These are phyloP conservation scores for Cotesia congregata DNA, from an alignment of 2,888 invertebrate genomes.

Conservation along the genomic window DNA sequence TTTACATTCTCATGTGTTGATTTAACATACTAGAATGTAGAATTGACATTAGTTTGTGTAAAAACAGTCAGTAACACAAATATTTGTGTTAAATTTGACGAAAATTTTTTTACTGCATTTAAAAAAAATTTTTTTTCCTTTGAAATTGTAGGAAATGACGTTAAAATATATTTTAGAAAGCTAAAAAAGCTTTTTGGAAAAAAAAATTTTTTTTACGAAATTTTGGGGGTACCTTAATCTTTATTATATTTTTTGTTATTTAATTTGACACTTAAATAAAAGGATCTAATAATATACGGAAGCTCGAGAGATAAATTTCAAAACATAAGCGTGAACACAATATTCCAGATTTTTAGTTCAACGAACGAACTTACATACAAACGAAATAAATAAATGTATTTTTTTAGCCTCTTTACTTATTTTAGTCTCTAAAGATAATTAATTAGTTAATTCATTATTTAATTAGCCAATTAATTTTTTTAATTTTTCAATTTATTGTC, in stretches of 20 bases:
- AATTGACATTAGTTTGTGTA: too few species aligned
- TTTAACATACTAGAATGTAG: too few species aligned
- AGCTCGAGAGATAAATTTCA: constrained; percentile 25
- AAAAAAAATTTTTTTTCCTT: too few species aligned
- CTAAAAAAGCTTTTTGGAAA: too few species aligned
- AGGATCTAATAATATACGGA: neutral
- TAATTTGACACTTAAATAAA: neutral
- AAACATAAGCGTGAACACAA: constrained; percentile 37
- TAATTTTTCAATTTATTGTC: neutral
- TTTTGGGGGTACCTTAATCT: too few species aligned
- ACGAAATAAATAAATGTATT: neutral
- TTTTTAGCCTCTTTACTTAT: neutral
- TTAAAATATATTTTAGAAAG: too few species aligned
- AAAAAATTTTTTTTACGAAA: too few species aligned
- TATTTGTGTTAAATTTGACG: too few species aligned
- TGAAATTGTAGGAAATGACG: too few species aligned
- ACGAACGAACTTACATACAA: constrained; percentile 31
- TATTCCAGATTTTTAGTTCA: constrained; percentile 27
- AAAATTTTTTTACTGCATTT: too few species aligned
- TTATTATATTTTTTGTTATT: neutral
- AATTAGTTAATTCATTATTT: neutral
- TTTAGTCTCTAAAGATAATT: neutral
- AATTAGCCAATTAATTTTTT: constrained; percentile 11
- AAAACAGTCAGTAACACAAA: too few species aligned
- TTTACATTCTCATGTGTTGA: too few species aligned